Conservation (phyloP, 2,113 vertebrate genomes). For the Ameiurus melas region DNA sequence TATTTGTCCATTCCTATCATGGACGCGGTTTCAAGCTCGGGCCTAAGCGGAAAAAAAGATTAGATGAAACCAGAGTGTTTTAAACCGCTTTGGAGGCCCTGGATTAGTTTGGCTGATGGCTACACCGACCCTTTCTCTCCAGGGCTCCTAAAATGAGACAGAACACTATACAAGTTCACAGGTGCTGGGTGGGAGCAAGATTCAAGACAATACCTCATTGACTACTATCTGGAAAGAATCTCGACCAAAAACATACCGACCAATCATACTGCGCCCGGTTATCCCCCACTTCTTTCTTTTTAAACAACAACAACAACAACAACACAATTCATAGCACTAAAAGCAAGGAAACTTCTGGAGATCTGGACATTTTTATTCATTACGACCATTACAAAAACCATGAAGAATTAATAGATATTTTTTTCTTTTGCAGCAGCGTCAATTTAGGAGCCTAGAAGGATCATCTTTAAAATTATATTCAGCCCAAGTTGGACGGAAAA, state of each 20-base stretch:
- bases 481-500: neutral
- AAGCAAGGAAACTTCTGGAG: neutral
- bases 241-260: neutral
- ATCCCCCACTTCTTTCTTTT: neutral
- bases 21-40: constrained; percentile 80
- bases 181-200: constrained; percentile 73
- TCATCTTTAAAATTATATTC: neutral
- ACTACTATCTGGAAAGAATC: neutral
- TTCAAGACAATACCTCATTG: constrained; percentile 59
- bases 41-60: constrained; percentile 89
- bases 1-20: constrained; percentile 82
- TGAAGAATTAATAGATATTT: neutral
- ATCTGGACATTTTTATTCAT: neutral
- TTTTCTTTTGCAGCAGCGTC: neutral
- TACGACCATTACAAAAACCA: neutral
- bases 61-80: constrained; percentile 96
- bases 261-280: neutral
- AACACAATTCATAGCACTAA: neutral
- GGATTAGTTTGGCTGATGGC: constrained; percentile 82
- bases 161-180: constrained; percentile 77
- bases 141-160: constrained; percentile 76
- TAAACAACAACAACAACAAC: no score
- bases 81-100: constrained; percentile 87
- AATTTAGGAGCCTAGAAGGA: neutral
- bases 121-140: constrained; percentile 74